Evolutionary conservation across 2,888 invertebrate species (phyloP), one percentile per base, ranked within the genome.

Genomic region (Ectropis crepuscularia): DNA sequence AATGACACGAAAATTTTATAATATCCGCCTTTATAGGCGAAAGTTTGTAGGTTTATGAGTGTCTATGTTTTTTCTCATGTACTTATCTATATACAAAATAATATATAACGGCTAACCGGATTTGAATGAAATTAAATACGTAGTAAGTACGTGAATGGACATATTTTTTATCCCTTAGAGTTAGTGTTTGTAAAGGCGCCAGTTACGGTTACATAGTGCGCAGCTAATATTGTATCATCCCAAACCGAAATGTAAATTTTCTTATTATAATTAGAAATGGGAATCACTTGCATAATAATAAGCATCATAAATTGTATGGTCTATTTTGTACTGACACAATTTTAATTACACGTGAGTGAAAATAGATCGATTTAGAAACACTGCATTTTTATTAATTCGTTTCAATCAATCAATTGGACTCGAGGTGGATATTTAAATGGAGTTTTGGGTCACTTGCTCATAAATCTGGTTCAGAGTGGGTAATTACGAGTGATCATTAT

Each of bases 401-500:
- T 74, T 42, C 72, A 70, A 73, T 74, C 71, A 73, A 74, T 80
- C 75, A 74, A 77, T 72, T 78, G 74, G 70, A 73, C 70, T 71
- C 68, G 61, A 60, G 61, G 63, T 67, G 69, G 74, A 68, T 67
- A 65, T 74, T 70, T 71, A 79, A 78, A 80, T 76, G 71, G 72
- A 73, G 67, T 82, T 85, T 83, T 81, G 73, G 81, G 82, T 82
- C 78, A 80, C 75, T 71, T 67, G 72, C 75, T 68, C 76, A 79
- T 78, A 80, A 80, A 83, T 85, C 78, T 82, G 80, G 77, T 81
- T 74, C 74, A 75, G 74, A 77, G 73, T 75, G 75, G 77, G 77
- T 83, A 82, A 85, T 83, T 83, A 81, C 76, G 36, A 63, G 46
- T 71, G 77, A 79, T 78, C 75, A 83, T 86, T 83, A 81, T 81